These are phyloP conservation scores for Hippolais icterina DNA, from an alignment of 2,113 vertebrate species.

Conservation along the genomic window DNA sequence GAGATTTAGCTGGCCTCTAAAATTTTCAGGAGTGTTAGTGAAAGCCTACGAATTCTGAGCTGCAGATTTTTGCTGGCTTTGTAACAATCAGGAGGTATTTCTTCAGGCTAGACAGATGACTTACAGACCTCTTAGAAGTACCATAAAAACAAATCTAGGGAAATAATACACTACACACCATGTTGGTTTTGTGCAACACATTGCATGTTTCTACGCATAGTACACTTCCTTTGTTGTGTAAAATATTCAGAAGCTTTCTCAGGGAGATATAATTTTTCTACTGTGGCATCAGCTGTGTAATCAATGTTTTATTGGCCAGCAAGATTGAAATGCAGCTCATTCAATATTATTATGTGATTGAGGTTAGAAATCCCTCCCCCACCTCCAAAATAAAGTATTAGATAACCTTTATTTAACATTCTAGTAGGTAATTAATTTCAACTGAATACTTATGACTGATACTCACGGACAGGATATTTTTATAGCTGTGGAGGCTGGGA, in stretches of 20 bases:
- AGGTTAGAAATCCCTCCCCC: neutral
- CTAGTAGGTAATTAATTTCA: neutral
- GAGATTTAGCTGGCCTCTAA: neutral
- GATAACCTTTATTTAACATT: slow-evolving; percentile 28
- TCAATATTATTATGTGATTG: slow-evolving; percentile 42
- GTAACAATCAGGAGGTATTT: slow-evolving; percentile 20
- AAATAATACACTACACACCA: neutral
- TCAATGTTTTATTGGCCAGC: slow-evolving; percentile 56
- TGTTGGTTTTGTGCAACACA: neutral
- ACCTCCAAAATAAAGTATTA: neutral
- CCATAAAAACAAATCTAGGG: slow-evolving; percentile 18
- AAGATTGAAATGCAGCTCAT: neutral
- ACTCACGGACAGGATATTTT: neutral
- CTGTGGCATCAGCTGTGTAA: slow-evolving; percentile 61
- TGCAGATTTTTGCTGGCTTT: slow-evolving; percentile 14
- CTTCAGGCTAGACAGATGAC: slow-evolving; percentile 40
- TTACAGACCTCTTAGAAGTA: slow-evolving; percentile 36
- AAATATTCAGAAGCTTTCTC: slow-evolving; percentile 17
- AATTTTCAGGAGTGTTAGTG: neutral
- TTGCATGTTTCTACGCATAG: neutral
- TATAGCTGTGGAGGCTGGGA: neutral
- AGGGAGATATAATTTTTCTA: slow-evolving; percentile 1
- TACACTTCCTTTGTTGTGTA: neutral
- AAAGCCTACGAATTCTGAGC: slow-evolving; percentile 7
- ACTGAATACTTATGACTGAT: neutral